Base-by-base conservation (phyloP, 2,797 vertebrate genomes). In the Gymnoscopelus braueri region DNA sequence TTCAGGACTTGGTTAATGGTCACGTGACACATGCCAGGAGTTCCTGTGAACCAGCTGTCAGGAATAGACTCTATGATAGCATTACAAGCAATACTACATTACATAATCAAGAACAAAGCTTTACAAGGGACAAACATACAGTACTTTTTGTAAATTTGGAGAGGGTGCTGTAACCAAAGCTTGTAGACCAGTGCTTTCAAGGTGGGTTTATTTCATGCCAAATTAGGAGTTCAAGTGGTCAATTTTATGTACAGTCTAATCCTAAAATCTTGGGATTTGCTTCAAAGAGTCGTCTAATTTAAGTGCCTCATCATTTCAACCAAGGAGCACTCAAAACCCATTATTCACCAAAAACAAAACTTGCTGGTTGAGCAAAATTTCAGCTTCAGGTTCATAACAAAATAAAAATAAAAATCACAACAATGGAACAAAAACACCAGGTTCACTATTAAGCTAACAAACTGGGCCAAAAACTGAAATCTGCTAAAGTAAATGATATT, bases 301-400 rank as follows among this genome's bases (percentile, higher is more conserved):
- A 93, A 93, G 93, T 94, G 92, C 93, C 88, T 90, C 77, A 47
- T 86, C 75, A 66, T 87, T 44, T 89, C 77, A 75, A 81, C 71
- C 76, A 89, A 87, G 80, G 82, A 88, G 83, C 84, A 81, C 66
- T 9, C 47, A 74, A 64, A 79, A 81, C 76, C 87, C 83, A 84
- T 76, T 60, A 84, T 69, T 84, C 71, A 91, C 90, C 84, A 70
- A 83, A 50, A 87, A 94, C 94, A 95, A 95, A 97, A 97, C 95
- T 96, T 96, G 95, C 95, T 97, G 96, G 95, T 95, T 96, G 95
- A 96, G 94, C 94, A 95, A 95, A 94, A 95, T 91, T 88, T 89
- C 80, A 90, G 86, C 88, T 84, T 85, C 87, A 85, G 74, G 82
- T 80, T 89, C 24, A 52, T 61, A 78, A 82, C 60, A 79, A 89